A percentile compares a stretch with the other conserved stretches of the same genome.
Conservation (phyloP, 1,140 invertebrate genomes). For the Drosophila arawakana region DNA sequence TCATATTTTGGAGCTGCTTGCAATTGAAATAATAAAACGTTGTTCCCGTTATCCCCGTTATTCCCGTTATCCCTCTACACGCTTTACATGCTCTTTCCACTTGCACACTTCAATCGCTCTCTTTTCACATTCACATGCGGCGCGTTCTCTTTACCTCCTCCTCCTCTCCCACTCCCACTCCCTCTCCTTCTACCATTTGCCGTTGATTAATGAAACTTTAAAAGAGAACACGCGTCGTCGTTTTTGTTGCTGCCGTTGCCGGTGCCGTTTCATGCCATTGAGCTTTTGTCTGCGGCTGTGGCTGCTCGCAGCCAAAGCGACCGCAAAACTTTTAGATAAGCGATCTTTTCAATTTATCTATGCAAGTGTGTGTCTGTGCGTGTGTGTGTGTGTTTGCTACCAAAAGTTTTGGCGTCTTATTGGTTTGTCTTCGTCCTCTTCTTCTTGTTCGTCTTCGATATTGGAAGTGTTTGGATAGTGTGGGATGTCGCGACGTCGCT, state of each 20-base stretch:
- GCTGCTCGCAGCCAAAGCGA: slow-evolving; percentile 44
- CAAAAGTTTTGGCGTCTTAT: slow-evolving; percentile 52
- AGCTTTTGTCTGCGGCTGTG: slow-evolving; percentile 41
- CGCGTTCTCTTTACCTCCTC: neutral
- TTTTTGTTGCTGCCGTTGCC: slow-evolving; percentile 37
- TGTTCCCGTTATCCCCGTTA: slow-evolving; percentile 6
- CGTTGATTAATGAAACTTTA: slow-evolving; percentile 81
- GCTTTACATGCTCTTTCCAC: too few relatives aligned
- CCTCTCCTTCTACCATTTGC: neutral
- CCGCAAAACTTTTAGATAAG: slow-evolving; percentile 57
- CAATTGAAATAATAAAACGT: slow-evolving; percentile 81
- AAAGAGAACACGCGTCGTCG: slow-evolving; percentile 68
- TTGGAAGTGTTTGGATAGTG: slow-evolving; percentile 22
- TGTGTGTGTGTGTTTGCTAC: neutral
- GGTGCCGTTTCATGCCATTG: neutral
- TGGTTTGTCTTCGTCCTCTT: slow-evolving; percentile 24
- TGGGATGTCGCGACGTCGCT: slow-evolving; percentile 45
- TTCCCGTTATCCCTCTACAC: neutral
- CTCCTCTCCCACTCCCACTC: neutral
- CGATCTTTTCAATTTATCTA: slow-evolving; percentile 57
- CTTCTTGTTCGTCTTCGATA: slow-evolving; percentile 2
- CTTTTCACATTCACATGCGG: too few relatives aligned
- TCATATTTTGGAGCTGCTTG: slow-evolving; percentile 72
- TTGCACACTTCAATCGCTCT: too few relatives aligned
- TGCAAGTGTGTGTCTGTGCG: neutral